A percentile compares a stretch with the other conserved stretches of the same genome.
Conservation (phyloP, 2,888 invertebrate species). For the Tipula unca region DNA sequence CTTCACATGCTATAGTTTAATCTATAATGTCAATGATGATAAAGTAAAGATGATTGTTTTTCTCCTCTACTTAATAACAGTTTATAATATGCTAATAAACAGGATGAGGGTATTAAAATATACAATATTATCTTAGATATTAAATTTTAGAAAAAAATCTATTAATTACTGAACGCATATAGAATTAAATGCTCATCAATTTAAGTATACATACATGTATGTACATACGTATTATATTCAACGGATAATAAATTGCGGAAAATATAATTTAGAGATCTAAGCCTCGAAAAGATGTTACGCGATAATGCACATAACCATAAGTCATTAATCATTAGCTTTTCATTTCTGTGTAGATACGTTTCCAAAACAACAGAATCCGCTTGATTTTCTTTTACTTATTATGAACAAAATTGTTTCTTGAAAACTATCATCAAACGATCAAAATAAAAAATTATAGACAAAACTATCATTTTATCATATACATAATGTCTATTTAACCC, state of each 20-base stretch:
- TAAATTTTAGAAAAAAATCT: not conserved
- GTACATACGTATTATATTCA: not conserved
- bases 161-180: not conserved
- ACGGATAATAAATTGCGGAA: not conserved
- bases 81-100: constrained; percentile 8
- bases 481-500: not conserved
- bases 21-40: constrained; percentile 8
- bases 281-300: not conserved
- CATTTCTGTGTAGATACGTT: not conserved
- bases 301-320: not conserved
- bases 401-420: not conserved
- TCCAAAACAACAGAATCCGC: not conserved
- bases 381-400: not conserved
- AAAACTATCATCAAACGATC: not conserved
- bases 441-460: not conserved
- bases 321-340: not conserved
- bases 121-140: not conserved
- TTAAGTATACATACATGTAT: no score
- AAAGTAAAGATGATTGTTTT: not conserved
- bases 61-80: not conserved
- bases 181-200: not conserved
- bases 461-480: not conserved
- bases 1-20: not conserved
- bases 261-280: not conserved
- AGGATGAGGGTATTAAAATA: not conserved